A percentile compares a stretch with the other conserved stretches of the same genome.
Conservation (phyloP, 1,140 invertebrate genomes). For the Triops cancriformis region DNA sequence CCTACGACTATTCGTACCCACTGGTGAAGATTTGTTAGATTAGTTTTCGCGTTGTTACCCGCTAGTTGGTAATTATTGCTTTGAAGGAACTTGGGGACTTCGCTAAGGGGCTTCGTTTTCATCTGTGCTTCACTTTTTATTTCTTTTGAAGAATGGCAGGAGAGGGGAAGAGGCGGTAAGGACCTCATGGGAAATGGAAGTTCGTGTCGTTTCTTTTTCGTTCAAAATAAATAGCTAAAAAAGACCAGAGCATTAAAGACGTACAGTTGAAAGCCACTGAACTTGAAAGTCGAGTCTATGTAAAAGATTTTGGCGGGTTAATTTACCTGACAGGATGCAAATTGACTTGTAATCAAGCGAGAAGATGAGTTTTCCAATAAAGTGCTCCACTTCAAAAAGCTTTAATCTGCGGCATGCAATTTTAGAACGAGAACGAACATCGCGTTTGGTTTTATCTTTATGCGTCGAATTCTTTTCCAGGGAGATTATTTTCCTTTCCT, state of each 20-base stretch:
- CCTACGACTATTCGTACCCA: too few species aligned
- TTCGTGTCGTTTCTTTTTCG: background rate
- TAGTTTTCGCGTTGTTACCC: background rate
- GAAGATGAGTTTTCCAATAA: constrained; percentile 8
- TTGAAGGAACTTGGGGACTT: background rate
- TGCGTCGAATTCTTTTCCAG: constrained; percentile 9
- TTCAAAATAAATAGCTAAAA: too few species aligned
- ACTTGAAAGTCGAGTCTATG: background rate
- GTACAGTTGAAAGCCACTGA: background rate
- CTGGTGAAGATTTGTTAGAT: too few species aligned
- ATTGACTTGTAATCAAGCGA: constrained; percentile 14
- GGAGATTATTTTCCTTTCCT: background rate
- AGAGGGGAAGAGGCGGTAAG: background rate
- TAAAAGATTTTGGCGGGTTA: background rate
- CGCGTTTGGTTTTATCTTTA: background rate
- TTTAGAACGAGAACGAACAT: background rate
- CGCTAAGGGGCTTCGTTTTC: background rate
- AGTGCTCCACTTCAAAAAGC: constrained; percentile 4
- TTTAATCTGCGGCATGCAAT: background rate
- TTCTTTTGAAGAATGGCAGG: background rate
- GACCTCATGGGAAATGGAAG: background rate
- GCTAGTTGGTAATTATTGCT: background rate
- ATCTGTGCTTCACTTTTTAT: background rate
- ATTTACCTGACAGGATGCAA: background rate
- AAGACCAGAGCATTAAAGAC: too few species aligned